A percentile compares a stretch with the other conserved stretches of the same genome.
Conservation (phyloP, 2,888 invertebrate genomes). For the Carcina quercana region DNA sequence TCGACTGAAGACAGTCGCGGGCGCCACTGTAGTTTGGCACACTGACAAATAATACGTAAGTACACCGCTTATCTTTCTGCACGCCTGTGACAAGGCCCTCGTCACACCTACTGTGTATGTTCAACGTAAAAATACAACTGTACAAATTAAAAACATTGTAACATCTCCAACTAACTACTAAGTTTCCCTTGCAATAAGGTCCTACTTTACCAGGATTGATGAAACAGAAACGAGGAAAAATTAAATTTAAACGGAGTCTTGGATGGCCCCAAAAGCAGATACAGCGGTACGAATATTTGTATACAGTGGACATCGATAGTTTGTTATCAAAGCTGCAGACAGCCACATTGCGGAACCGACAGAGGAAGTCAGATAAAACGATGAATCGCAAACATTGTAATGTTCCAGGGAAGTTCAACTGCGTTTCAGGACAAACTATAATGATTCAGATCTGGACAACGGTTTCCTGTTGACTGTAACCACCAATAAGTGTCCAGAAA, state of each 20-base stretch:
- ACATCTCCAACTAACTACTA: no score
- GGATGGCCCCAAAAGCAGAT: no score
- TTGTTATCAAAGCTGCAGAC: conserved; percentile 47
- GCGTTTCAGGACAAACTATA: conserved; percentile 11
- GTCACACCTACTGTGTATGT: conserved; percentile 19
- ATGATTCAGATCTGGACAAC: conserved; percentile 11
- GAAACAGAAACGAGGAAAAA: no score
- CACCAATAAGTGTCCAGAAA: no score
- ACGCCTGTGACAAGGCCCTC: conserved; percentile 42
- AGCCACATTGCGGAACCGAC: conserved; percentile 49
- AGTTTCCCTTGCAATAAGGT: no score
- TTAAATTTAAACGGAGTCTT: no score
- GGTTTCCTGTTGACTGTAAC: neutral
- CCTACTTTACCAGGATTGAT: no score
- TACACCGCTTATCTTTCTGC: conserved; percentile 52
- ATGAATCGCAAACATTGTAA: conserved; percentile 49
- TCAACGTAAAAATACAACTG: conserved; percentile 9
- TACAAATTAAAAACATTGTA: neutral
- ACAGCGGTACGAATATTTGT: conserved; percentile 16
- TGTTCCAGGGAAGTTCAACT: conserved; percentile 24
- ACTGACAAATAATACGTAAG: conserved; percentile 55
- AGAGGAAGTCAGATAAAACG: conserved; percentile 61
- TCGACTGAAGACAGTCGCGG: conserved; percentile 66
- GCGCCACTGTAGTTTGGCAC: conserved; percentile 61
- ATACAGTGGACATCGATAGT: conserved; percentile 26